Base-by-base conservation (phyloP, 2,113 vertebrate genomes). In the Bufo gargarizans region DNA sequence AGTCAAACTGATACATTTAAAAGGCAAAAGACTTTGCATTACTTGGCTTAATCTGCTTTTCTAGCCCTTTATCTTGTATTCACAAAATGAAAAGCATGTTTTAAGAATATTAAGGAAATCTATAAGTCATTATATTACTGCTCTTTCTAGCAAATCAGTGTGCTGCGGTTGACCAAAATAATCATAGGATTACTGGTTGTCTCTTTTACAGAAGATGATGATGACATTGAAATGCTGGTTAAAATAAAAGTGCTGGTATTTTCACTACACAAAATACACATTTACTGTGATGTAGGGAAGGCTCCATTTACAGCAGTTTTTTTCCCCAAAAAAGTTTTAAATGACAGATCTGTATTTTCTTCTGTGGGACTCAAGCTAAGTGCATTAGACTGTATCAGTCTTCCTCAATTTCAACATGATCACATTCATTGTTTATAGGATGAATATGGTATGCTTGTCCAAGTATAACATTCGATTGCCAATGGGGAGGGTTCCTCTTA, bases 21-120 rank as follows among this genome's bases (percentile, higher is more conserved):
- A 88, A 82, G 33, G 67, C 10, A 72, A 58, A 82, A 87, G 63
- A 2, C 61, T 17, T 61, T 45, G 33, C 71, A 72, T 82, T 81
- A 59, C 63, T 81, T 65, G 47, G 33, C n/a, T 11, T 88, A 82
- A 88, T 88, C 79, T 76, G 33, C 79, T 82, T 82, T 76, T 63
- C 71, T 17, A 59, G 55, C 43, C 43, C 19, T 82, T 88, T 49
- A 79, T 81, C 69, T 58, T 82, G 43, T 14, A 47, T 82, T 5
- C 47, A 50, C 63, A 67, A 76, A 87, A 82, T 69, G 45, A 76
- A 88, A 82, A 88, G 55, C 53, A 43, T 49, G 86, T 88, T 88
- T 88, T 74, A 88, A 82, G 86, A 88, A 81, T 81, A 81, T 82
- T 88, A 82, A 71, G 33, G 53, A 58, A 88, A 88, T 88, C 56